Evolutionary conservation across 2,113 vertebrate species (phyloP), one percentile per base, ranked within the genome.

Genomic region (Megaptera novaeangliae): DNA sequence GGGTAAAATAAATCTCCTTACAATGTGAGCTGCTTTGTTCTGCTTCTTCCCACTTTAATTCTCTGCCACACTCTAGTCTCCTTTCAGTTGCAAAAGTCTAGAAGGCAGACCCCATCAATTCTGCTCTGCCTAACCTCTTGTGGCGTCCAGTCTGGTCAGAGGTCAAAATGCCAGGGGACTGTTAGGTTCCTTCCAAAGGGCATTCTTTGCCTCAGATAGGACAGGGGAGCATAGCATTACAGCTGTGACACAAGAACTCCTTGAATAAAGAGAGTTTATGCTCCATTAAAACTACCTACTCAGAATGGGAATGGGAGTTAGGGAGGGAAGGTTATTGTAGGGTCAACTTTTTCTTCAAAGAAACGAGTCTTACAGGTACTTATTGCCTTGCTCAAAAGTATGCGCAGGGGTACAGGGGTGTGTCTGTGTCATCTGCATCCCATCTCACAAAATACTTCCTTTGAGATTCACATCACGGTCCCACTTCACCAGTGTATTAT

Each of bases 81-180:
- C 78, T 86, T 81, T 90, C 44, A 77, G 92, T 49, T 75, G n/a
- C 52, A 69, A 25, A 89, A n/a, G 41, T 71, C 72, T 9, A 86
- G 34, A 82, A 74, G 52, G 74, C 72, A 95, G 59, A 89, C 72
- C 29, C 72, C 29, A 55, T 74, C n/a, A 75, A 21, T 88, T 87
- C 69, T 81, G 29, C 27, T 91, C 49, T 20, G 34, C 36, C 68
- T 81, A 91, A 92, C 41, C 39, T 88, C 86, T 57, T 18, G 27
- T 1, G 13, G 88, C 88, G 29, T 89, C 83, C 55, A 72, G n/a
- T 72, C 61, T 80, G 41, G 75, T 81, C 31, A 68, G 90, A 94
- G 77, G 87, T 94, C 93, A 97, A 90, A 93, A 94, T 55, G 57
- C 57, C 72, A 96, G 68, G 64, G 57, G 94, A 41, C 39, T 17